Evolutionary conservation across 2,888 invertebrate genomes (phyloP).

Genomic region (Conistra vaccinii): DNA sequence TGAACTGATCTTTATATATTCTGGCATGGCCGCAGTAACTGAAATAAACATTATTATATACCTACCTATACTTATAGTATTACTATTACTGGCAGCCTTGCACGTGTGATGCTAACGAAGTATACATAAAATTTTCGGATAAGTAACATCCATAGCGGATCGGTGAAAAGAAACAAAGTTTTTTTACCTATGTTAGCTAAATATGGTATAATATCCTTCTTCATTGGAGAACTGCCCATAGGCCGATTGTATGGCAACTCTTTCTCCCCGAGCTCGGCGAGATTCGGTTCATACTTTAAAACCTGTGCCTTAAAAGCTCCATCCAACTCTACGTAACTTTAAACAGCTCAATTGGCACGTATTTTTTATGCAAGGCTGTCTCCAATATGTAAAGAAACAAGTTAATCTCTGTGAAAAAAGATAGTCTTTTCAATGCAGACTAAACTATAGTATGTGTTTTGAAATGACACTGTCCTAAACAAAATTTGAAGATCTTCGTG

Average conservation of each 20-base stretch:
- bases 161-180: neutral
- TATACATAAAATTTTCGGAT: neutral
- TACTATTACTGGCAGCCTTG: constrained; percentile 49
- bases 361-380: neutral
- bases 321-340: neutral
- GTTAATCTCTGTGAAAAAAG: neutral
- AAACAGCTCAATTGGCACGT: neutral
- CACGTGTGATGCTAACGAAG: constrained; percentile 15
- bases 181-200: neutral
- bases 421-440: neutral
- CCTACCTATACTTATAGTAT: constrained; percentile 3
- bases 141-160: neutral
- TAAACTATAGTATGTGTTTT: neutral
- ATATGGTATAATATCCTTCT: neutral
- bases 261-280: neutral
- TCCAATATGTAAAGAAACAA: neutral
- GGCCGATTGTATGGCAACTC: neutral
- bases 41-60: constrained; percentile 70
- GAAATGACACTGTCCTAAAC: neutral
- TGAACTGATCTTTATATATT: constrained; percentile 65
- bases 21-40: constrained; percentile 65
- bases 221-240: neutral
- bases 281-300: neutral
- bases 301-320: neutral
- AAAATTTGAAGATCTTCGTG: neutral